phyloP scores from a whole-genome alignment of 1,140 invertebrate species.

The Bombus polaris region DNA sequence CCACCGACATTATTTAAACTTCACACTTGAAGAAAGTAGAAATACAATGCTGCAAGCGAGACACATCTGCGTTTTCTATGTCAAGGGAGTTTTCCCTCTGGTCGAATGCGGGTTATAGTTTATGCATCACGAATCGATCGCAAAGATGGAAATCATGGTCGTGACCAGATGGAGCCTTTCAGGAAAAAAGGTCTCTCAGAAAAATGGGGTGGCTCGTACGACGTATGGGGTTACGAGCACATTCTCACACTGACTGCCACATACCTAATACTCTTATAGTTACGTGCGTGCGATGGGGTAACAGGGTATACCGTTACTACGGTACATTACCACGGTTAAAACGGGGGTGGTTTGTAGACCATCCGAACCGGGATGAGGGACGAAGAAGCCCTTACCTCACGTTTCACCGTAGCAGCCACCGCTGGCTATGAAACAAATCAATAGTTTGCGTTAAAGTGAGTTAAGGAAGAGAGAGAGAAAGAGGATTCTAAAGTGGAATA shows the following conservation, averaged over 20 bases:
- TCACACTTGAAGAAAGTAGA: not conserved
- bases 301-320: conserved; percentile 35
- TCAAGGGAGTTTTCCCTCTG: conserved; percentile 13
- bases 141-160: conserved; percentile 43
- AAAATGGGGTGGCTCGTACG: conserved; percentile 35
- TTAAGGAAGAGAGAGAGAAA: conserved; percentile 50
- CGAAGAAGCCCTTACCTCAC: conserved; percentile 75
- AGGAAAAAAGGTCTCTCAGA: conserved; percentile 33
- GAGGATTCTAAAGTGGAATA: not conserved
- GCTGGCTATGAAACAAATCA: conserved; percentile 75
- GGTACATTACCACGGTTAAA: conserved; percentile 59
- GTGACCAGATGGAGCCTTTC: conserved; percentile 41
- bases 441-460: conserved; percentile 70
- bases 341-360: conserved; percentile 60
- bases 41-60: not conserved
- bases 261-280: conserved; percentile 19
- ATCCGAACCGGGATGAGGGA: conserved; percentile 47
- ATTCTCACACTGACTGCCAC: conserved; percentile 39
- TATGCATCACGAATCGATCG: conserved; percentile 46
- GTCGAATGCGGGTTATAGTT: conserved; percentile 59
- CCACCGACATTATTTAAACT: not conserved
- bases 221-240: conserved; percentile 47
- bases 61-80: conserved; percentile 10
- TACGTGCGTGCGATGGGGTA: conserved; percentile 18
- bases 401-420: conserved; percentile 64